Evolutionary conservation across 2,113 vertebrate species (phyloP).

Genomic region (Pterocles burchelli): DNA sequence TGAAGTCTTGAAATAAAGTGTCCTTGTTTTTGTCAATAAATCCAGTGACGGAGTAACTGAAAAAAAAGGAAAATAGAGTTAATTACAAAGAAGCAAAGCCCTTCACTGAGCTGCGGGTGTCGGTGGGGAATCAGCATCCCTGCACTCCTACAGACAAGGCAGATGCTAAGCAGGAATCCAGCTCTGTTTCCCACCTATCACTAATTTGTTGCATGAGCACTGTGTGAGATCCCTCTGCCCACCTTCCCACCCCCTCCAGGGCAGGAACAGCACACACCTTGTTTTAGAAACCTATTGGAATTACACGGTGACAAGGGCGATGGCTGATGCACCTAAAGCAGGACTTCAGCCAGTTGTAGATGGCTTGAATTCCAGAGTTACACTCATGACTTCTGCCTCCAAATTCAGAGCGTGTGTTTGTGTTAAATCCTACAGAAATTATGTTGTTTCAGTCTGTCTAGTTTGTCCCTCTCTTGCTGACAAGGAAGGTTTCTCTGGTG

Average conservation of each 20-base stretch:
- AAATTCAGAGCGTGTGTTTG: neutral
- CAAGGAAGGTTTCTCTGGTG: neutral
- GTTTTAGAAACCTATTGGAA: neutral
- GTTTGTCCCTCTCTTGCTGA: neutral
- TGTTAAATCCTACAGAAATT: neutral
- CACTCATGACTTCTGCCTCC: neutral
- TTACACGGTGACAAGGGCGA: neutral
- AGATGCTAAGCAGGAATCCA: neutral
- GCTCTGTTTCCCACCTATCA: neutral
- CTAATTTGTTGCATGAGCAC: neutral
- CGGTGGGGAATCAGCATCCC: neutral
- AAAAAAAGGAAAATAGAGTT: neutral
- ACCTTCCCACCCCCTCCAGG: neutral
- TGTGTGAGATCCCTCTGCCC: neutral
- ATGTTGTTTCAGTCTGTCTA: neutral
- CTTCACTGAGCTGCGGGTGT: neutral
- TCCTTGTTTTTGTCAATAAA: conserved; percentile 99
- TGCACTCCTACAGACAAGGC: neutral
- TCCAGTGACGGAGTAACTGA: conserved; percentile 91
- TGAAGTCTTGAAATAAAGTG: conserved; percentile 98
- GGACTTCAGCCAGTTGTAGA: neutral
- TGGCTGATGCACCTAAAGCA: neutral
- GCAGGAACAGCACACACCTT: neutral
- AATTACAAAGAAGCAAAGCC: neutral
- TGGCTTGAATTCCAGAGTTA: neutral